Evolutionary conservation across 2,797 vertebrate species (phyloP), one percentile per base, ranked within the genome.

Genomic region (Malurus leucopterus): DNA sequence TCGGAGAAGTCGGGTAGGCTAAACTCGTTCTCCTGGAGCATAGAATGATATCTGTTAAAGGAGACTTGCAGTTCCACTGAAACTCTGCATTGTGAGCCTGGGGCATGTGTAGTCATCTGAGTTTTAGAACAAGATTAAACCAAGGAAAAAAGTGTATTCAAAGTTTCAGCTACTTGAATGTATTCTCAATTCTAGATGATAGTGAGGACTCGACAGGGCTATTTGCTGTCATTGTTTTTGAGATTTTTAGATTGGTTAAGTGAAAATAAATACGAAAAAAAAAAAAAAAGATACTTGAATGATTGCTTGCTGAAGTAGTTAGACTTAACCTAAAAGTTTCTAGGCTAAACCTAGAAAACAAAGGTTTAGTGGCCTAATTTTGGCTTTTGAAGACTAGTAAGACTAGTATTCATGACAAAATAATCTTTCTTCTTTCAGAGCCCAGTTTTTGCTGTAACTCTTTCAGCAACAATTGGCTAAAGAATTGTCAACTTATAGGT

Each of bases 1-100:
- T 96, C 98, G 96, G 89, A 98, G 98, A 96, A 99, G 97, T 96
- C 98, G 98, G 97, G 99, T 99, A 98, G 95, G 97, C 67, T 78
- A 38, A 84, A 27, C 81, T 58, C 2, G 10, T 93, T 71, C 71
- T 71, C 59, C 41, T 59, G 6, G 24, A n/a, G 49, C 11, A 32
- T 50, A 69, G n/a, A 69, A 34, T 88, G 30, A 0, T 29, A 15
- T 15, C 30, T 91, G 64, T 72, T 80, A 83, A 93, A 79, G 50
- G 77, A 63, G 55, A 21, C 50, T 62, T 83, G 19, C 12, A 51
- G 76, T 57, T 59, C 24, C 38, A 46, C 53, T 81, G 46, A 40
- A 88, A 65, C 19, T 69, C 8, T 73, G 53, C 11, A 13, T 43
- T 24, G 0, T 21, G 27, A 26, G 26, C 15, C 58, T 80, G 36